Evolutionary conservation across 2,797 vertebrate species (phyloP), one percentile per base, ranked within the genome.

Genomic region (Neopelma chrysocephalum): DNA sequence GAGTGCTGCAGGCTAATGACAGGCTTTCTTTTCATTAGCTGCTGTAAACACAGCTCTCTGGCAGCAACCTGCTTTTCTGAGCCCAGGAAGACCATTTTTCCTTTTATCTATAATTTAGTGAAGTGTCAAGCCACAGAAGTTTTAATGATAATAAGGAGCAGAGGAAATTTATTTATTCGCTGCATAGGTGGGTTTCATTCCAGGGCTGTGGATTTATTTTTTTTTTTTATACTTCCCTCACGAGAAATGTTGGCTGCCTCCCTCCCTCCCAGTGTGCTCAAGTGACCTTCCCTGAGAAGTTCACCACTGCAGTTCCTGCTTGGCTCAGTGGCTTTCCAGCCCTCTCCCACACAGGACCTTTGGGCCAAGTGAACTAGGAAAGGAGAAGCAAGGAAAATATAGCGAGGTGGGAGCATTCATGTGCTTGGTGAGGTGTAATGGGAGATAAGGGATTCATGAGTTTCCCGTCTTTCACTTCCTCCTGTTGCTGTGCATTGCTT

Each of bases 51-150:
- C 60, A 31, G 57, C 47, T 88, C 57, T 80, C 78, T 90, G 90
- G 90, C 86, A 90, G 88, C 88, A 92, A 50, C 50, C 68, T 90
- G 83, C 78, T 89, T 91, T 82, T 68, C 81, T 78, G 60, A 95
- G 83, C 81, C 77, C 57, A 71, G 78, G 81, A 95, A 95, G 86
- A 92, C 53, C 68, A 82, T 90, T 95, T 95, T 94, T 93, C 92
- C 93, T 96, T 96, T 95, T 90, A 96, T 95, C 91, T 95, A 93
- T 97, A 96, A 95, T 94, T 96, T 82, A 95, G 93, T 87, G 51
- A 90, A 93, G 91, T 89, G 94, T 95, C 95, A 95, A 93, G 64
- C 64, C 34, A 51, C 80, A 65, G 71, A 93, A 95, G 70, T 96
- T 96, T 93, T 89, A 94, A 92, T 14, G 72, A 60, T 95, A 94